phyloP scores from a whole-genome alignment of 1,140 invertebrate species.

The Zaprionus ghesquierei region DNA sequence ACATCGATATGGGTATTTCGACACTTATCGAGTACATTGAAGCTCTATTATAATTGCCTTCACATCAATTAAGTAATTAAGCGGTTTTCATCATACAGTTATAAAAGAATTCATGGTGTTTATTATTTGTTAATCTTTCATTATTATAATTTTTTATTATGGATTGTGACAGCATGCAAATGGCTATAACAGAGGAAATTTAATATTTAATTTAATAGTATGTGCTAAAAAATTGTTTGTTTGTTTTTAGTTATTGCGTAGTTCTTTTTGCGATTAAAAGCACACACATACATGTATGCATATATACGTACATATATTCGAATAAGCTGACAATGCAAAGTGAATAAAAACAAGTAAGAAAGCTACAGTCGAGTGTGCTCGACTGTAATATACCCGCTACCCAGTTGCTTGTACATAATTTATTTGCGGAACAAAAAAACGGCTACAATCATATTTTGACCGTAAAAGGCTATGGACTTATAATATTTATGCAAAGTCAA shows the following conservation, averaged over 20 bases:
- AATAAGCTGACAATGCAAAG: not conserved
- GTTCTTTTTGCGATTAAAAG: not conserved
- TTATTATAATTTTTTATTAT: not conserved
- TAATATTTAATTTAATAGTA: slow-evolving; percentile 33
- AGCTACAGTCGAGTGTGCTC: no score
- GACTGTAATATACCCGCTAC: no score
- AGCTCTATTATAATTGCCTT: not conserved
- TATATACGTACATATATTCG: not conserved
- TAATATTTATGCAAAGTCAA: no score
- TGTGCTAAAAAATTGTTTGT: not conserved
- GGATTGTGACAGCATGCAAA: slow-evolving; percentile 48
- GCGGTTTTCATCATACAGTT: not conserved
- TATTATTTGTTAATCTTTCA: not conserved
- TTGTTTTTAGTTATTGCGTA: slow-evolving; percentile 23
- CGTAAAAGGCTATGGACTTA: no score
- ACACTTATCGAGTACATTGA: not conserved
- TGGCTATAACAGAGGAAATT: slow-evolving; percentile 43
- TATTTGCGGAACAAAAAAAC: no score
- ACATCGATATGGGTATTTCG: not conserved
- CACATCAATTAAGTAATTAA: not conserved
- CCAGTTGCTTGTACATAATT: no score
- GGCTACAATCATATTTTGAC: no score
- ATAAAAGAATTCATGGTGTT: not conserved
- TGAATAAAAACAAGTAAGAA: not conserved
- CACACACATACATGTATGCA: not conserved